Conservation (phyloP, 2,113 vertebrate genomes). For the Corythornis vintsioides region DNA sequence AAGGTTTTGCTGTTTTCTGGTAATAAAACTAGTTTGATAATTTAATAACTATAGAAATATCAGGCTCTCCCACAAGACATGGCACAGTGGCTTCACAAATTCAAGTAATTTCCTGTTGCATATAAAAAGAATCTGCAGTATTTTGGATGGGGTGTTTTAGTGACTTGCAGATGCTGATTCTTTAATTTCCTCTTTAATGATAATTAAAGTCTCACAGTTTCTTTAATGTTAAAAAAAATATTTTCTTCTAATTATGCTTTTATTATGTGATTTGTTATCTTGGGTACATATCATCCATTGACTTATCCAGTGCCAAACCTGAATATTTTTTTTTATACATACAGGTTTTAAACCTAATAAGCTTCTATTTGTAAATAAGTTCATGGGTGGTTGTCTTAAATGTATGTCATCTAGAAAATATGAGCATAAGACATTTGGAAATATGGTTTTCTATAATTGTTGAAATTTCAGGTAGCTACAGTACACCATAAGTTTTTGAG, state of each 20-base stretch:
- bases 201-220: neutral
- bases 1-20: neutral
- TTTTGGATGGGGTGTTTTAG: neutral
- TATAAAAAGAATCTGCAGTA: neutral
- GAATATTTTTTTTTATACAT: conserved; percentile 57
- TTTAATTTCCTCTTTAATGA: neutral
- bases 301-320: conserved; percentile 73
- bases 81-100: neutral
- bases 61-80: neutral
- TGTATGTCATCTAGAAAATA: conserved; percentile 63
- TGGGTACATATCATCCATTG: conserved; percentile 59
- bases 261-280: conserved; percentile 60
- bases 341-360: conserved; percentile 62
- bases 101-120: conserved; percentile 4
- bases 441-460: conserved; percentile 72
- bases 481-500: conserved; percentile 45
- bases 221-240: conserved; percentile 24
- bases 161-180: neutral
- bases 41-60: neutral
- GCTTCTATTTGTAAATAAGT: conserved; percentile 76
- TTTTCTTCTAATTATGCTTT: conserved; percentile 62
- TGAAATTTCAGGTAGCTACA: conserved; percentile 69
- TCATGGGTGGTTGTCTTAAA: conserved; percentile 55
- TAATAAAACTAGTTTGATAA: conserved; percentile 3
- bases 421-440: conserved; percentile 64